These are phyloP conservation scores for Helostoma temminkii DNA, from an alignment of 2,797 vertebrate species.

Conservation along the genomic window DNA sequence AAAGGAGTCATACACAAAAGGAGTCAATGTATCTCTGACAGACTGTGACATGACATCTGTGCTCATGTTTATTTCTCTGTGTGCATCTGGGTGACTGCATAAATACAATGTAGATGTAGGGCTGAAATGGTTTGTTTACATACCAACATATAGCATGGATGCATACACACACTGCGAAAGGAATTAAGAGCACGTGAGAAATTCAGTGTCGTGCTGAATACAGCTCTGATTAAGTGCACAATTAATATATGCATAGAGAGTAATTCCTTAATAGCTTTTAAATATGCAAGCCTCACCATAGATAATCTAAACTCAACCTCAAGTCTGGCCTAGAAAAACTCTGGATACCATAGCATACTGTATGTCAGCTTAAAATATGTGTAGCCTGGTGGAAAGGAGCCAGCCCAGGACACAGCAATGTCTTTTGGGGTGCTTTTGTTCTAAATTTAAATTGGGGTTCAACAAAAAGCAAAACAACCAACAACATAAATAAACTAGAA, in stretches of 20 bases:
- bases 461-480: no score
- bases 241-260: slow-evolving; percentile 6
- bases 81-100: slow-evolving; percentile 50
- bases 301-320: slow-evolving; percentile 27
- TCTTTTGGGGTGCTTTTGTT: no score
- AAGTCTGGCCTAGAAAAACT: background rate
- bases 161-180: slow-evolving; percentile 22
- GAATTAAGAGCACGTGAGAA: slow-evolving; percentile 20
- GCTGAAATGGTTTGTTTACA: slow-evolving; percentile 48
- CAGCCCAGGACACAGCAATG: no score
- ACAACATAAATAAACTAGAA: no score
- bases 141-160: slow-evolving; percentile 21
- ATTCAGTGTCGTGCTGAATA: slow-evolving; percentile 26
- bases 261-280: slow-evolving; percentile 9
- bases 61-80: slow-evolving; percentile 23
- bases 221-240: slow-evolving; percentile 23
- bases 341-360: no score
- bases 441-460: no score
- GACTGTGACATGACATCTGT: slow-evolving; percentile 49
- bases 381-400: no score
- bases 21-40: slow-evolving; percentile 38
- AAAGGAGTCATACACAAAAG: slow-evolving; percentile 42
- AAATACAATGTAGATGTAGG: slow-evolving; percentile 38
- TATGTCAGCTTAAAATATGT: no score
- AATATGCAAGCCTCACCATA: slow-evolving; percentile 15